Percentiles rank a stretch among this genome's conserved stretches.
Evolutionary conservation across 2,888 invertebrate genomes (phyloP).

Genomic region (Vanessa cardui): DNA sequence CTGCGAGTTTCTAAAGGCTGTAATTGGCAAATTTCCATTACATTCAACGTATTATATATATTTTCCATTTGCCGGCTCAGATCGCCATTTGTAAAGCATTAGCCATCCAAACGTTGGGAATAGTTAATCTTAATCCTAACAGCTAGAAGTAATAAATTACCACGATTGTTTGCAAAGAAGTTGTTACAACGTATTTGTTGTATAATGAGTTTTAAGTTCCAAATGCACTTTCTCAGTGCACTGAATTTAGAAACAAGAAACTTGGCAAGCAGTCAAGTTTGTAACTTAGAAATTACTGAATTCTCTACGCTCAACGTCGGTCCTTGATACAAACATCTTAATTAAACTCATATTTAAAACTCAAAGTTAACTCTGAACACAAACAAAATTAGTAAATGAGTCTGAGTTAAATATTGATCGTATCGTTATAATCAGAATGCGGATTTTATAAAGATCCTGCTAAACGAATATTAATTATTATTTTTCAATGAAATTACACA

Average conservation of each 20-base stretch:
- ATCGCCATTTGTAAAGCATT: background rate
- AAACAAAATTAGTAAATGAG: no score
- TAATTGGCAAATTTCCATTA: no score
- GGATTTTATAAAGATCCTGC: no score
- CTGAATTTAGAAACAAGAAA: background rate
- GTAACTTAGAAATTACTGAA: background rate
- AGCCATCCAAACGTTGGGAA: background rate
- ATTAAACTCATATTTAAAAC: background rate
- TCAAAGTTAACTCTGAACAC: background rate
- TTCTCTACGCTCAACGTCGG: background rate
- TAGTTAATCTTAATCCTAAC: constrained; percentile 3
- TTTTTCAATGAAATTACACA: no score
- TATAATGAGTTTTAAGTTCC: background rate
- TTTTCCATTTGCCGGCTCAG: background rate
- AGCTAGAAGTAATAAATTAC: constrained; percentile 17
- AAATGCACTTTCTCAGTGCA: constrained; percentile 2
- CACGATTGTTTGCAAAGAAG: constrained; percentile 9
- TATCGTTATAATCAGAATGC: no score
- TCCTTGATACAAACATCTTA: background rate
- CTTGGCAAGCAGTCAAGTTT: constrained; percentile 10
- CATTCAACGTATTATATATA: no score
- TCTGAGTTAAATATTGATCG: no score
- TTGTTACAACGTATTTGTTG: constrained; percentile 11
- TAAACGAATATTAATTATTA: no score
- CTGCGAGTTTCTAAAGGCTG: no score